A percentile compares a stretch with the other conserved stretches of the same genome.
These are phyloP conservation scores for Dasyornis broadbenti DNA, from an alignment of 2,113 vertebrate species.

Conservation along the genomic window DNA sequence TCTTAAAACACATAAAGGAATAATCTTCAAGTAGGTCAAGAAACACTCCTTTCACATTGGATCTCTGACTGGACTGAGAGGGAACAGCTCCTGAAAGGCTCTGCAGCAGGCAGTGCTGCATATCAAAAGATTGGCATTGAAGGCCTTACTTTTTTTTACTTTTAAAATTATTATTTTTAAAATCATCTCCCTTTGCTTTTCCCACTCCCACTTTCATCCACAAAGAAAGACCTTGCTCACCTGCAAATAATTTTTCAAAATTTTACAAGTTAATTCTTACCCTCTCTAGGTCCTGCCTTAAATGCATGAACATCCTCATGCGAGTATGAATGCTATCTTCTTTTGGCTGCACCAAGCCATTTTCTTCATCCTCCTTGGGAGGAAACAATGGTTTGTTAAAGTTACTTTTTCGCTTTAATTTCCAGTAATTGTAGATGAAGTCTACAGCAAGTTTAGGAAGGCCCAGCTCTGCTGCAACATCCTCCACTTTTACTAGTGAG, in stretches of 20 bases:
- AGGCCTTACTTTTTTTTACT: not conserved
- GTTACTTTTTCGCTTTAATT: constrained; percentile 92
- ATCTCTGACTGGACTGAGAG: not conserved
- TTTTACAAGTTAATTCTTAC: constrained; percentile 70
- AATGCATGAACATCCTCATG: constrained; percentile 99
- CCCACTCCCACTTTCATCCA: not conserved
- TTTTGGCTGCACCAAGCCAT: constrained; percentile 86
- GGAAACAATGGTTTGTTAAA: constrained; percentile 94
- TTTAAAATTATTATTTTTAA: not conserved
- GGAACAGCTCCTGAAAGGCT: not conserved
- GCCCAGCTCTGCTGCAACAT: constrained; percentile 82
- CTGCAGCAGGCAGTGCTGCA: not conserved
- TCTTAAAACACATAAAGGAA: not conserved
- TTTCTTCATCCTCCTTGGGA: constrained; percentile 90
- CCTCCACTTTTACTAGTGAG: constrained; percentile 80
- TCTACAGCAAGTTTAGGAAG: constrained; percentile 80
- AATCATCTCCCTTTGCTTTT: not conserved
- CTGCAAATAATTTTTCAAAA: not conserved
- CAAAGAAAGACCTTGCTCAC: not conserved
- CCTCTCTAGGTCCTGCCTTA: constrained; percentile 95
- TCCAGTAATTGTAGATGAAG: constrained; percentile 98
- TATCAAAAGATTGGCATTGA: not conserved
- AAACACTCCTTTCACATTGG: not conserved
- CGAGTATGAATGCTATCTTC: constrained; percentile 95
- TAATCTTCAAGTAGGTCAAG: not conserved